phyloP scores from a whole-genome alignment of 1,140 invertebrate species.

The Drosophila prosaltans region DNA sequence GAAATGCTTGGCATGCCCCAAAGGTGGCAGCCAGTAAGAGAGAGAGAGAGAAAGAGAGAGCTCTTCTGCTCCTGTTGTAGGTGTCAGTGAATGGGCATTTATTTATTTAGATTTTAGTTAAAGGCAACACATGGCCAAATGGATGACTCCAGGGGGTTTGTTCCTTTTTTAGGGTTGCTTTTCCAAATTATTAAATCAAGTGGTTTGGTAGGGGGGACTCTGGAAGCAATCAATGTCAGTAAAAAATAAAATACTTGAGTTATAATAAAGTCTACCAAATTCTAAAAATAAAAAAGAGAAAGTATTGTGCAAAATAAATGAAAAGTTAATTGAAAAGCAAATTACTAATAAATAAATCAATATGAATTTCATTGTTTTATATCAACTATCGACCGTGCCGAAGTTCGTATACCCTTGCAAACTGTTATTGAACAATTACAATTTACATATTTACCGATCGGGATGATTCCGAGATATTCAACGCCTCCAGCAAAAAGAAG shows the following conservation, averaged over 20 bases:
- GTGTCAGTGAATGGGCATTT: conserved; percentile 70
- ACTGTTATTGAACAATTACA: too few relatives aligned
- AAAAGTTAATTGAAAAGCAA: conserved; percentile 1
- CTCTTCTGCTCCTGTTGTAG: conserved; percentile 30
- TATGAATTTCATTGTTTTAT: too few relatives aligned
- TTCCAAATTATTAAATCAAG: conserved; percentile 70
- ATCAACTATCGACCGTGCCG: too few relatives aligned
- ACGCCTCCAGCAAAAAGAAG: too few relatives aligned
- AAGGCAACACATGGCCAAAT: conserved; percentile 40
- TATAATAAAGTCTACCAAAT: background rate
- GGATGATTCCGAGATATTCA: too few relatives aligned
- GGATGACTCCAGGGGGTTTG: background rate
- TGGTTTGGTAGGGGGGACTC: background rate
- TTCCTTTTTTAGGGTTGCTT: conserved; percentile 32
- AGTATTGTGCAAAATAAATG: background rate
- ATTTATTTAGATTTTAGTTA: conserved; percentile 74
- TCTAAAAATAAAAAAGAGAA: background rate
- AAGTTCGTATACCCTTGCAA: too few relatives aligned
- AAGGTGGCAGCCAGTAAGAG: conserved; percentile 24
- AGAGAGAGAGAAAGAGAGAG: conserved; percentile 20
- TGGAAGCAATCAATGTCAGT: background rate
- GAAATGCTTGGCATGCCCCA: conserved; percentile 59
- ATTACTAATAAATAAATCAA: too few relatives aligned
- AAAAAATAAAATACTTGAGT: background rate
- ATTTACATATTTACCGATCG: too few relatives aligned